Percentiles rank a stretch among this genome's conserved stretches.
Evolutionary conservation across 2,797 vertebrate species (phyloP).

Genomic region (Muscicapa striata): DNA sequence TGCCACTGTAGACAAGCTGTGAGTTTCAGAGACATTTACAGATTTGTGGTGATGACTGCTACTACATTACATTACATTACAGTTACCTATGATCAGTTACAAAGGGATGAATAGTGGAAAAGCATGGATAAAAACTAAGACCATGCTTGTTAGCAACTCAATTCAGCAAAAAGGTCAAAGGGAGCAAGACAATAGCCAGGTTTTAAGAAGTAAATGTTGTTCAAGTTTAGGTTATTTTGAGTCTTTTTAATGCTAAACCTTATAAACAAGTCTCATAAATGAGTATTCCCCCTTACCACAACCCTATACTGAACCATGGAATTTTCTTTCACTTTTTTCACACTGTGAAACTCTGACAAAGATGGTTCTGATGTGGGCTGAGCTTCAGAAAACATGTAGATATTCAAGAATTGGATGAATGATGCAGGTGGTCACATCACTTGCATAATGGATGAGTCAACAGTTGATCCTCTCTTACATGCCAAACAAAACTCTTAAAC

Average conservation of each 20-base stretch:
- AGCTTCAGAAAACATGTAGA: neutral
- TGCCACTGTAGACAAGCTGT: neutral
- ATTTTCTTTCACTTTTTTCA: neutral
- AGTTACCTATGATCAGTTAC: neutral
- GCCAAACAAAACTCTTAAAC: neutral
- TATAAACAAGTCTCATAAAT: neutral
- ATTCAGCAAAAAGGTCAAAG: neutral
- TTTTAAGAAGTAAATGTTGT: neutral
- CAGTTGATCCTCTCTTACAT: neutral
- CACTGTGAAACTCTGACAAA: neutral
- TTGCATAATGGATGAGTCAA: neutral
- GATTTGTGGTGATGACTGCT: neutral
- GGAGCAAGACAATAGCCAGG: neutral
- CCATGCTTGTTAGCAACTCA: neutral
- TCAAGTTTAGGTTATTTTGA: neutral
- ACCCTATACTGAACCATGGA: neutral
- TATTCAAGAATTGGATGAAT: neutral
- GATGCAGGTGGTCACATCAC: neutral
- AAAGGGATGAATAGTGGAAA: neutral
- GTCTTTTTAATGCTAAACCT: neutral
- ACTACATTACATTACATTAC: neutral
- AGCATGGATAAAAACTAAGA: neutral
- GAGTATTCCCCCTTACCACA: neutral
- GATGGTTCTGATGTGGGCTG: neutral
- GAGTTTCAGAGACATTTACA: neutral